Conservation (phyloP, 2,888 invertebrate species). For the Clivina fossor region DNA sequence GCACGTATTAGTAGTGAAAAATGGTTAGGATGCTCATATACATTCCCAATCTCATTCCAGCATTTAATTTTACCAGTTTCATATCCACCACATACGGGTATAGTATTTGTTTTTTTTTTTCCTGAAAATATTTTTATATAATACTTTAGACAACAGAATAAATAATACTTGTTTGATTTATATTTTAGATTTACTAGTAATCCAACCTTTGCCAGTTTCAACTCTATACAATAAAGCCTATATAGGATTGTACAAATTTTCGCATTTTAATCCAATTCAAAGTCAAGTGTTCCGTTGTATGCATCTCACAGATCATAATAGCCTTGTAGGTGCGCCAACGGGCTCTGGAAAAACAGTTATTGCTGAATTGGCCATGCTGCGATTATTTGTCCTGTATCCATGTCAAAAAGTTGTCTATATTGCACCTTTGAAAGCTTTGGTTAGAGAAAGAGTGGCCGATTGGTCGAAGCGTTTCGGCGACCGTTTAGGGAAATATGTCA, state of each 20-base stretch:
- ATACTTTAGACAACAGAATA: too few relatives aligned
- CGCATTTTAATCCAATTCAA: slow-evolving; percentile 98
- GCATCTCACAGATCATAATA: slow-evolving; percentile 92
- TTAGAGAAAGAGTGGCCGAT: slow-evolving; percentile 93
- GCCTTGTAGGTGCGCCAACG: slow-evolving; percentile 92
- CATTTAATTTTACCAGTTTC: slow-evolving; percentile 88
- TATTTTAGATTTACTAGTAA: slow-evolving; percentile 75
- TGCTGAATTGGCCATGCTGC: slow-evolving; percentile 95
- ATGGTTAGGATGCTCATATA: slow-evolving; percentile 64
- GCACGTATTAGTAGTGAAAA: slow-evolving; percentile 85
- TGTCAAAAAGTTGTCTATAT: slow-evolving; percentile 91
- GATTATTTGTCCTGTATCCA: slow-evolving; percentile 82
- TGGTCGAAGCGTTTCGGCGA: slow-evolving; percentile 83
- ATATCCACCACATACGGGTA: slow-evolving; percentile 89
- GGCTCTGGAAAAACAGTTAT: slow-evolving; percentile 98
- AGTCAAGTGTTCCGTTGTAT: slow-evolving; percentile 97
- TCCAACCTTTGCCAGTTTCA: slow-evolving; percentile 86
- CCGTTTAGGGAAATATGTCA: slow-evolving; percentile 76
- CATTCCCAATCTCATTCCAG: slow-evolving; percentile 69
- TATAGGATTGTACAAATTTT: slow-evolving; percentile 84
- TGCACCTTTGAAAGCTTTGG: slow-evolving; percentile 96
- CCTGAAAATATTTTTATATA: too few relatives aligned
- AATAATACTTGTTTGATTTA: slow-evolving; percentile 26
- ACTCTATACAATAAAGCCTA: slow-evolving; percentile 76
- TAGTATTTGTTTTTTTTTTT: too few relatives aligned